Conservation (phyloP, 64 coral and sea anemone genomes). For the Trachythela sp. region DNA sequence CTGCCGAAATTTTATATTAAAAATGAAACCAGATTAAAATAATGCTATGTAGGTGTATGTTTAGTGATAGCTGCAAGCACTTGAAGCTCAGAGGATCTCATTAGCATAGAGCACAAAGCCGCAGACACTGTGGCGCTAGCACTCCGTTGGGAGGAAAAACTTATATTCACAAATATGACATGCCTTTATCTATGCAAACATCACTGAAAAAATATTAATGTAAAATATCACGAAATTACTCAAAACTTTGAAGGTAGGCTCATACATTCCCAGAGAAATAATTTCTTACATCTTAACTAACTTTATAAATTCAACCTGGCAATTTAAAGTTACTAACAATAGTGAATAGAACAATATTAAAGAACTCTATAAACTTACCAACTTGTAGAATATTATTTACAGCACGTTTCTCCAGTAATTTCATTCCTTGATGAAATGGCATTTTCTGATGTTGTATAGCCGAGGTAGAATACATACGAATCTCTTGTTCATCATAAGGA, state of each 20-base stretch:
- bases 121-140: constrained; percentile 23
- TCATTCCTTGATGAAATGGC: constrained; percentile 80
- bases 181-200: constrained; percentile 26
- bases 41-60: not conserved
- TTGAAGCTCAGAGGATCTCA: not conserved
- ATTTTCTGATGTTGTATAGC: constrained; percentile 69
- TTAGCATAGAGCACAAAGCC: constrained; percentile 14
- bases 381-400: constrained; percentile 95
- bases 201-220: constrained; percentile 15
- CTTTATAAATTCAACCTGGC: constrained; percentile 15
- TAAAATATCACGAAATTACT: not conserved
- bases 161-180: constrained; percentile 28
- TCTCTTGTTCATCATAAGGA: constrained; percentile 88
- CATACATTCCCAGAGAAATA: not conserved
- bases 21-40: not conserved
- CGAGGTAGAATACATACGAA: constrained; percentile 87
- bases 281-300: not conserved
- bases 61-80: not conserved
- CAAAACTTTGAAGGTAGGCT: not conserved
- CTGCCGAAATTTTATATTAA: not conserved
- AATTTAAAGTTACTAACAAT: constrained; percentile 24
- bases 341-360: constrained; percentile 22
- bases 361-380: constrained; percentile 68
- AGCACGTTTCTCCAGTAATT: constrained; percentile 81
- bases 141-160: constrained; percentile 16